Evolutionary conservation across 2,888 invertebrate species (phyloP).

Genomic region (Tipula unca): DNA sequence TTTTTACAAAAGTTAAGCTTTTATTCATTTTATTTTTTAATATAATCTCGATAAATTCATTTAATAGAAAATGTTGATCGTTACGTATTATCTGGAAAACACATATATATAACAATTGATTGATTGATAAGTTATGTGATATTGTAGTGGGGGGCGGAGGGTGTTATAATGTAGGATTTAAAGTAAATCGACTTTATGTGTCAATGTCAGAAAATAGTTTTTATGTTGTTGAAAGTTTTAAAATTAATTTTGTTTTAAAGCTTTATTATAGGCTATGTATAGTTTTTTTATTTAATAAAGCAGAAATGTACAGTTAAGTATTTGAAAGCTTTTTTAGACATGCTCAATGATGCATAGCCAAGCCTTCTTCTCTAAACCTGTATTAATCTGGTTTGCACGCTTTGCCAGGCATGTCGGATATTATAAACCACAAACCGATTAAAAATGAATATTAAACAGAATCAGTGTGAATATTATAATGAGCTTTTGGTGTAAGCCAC

Average conservation of each 20-base stretch:
- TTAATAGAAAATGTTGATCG: neutral
- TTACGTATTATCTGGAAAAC: neutral
- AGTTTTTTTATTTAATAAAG: too few species aligned
- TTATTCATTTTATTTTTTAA: neutral
- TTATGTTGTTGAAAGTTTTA: neutral
- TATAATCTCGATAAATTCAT: neutral
- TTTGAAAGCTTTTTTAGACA: too few species aligned
- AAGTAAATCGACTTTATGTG: neutral
- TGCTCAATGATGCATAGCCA: too few species aligned
- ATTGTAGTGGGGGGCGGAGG: neutral
- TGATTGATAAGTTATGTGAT: neutral
- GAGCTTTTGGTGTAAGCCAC: too few species aligned
- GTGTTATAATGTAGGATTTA: neutral
- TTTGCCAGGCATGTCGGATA: too few species aligned
- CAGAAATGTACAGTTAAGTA: too few species aligned
- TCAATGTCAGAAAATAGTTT: neutral
- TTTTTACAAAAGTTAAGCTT: neutral
- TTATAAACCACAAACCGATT: too few species aligned
- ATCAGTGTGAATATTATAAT: too few species aligned
- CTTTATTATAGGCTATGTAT: too few species aligned
- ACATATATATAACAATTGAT: neutral
- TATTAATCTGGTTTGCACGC: too few species aligned
- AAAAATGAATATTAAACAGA: too few species aligned
- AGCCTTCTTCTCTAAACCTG: too few species aligned
- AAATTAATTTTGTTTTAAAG: neutral